Conservation (phyloP, 2,797 vertebrate genomes). For the Taenioides sp. region DNA sequence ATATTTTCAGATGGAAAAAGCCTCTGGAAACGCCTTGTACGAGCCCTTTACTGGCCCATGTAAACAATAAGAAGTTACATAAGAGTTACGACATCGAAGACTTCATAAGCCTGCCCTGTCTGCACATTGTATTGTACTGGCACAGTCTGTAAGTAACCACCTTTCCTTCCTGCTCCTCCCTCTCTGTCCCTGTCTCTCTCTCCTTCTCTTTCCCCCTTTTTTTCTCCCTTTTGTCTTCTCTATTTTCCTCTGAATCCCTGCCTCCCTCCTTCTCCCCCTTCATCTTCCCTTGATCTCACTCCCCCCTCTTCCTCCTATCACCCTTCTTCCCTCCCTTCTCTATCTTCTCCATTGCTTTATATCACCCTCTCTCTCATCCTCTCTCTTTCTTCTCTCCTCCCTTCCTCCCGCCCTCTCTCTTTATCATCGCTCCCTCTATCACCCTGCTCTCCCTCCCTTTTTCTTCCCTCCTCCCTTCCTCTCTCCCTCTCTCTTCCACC, state of each 20-base stretch:
- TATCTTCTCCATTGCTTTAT: too few species aligned
- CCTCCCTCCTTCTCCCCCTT: too few species aligned
- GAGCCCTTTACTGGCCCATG: not conserved
- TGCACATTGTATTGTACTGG: constrained; percentile 8
- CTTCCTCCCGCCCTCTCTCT: too few species aligned
- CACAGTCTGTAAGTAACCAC: constrained; percentile 11
- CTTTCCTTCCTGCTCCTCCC: constrained; percentile 54
- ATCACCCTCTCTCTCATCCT: not conserved
- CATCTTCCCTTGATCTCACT: too few species aligned
- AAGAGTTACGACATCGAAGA: constrained; percentile 32
- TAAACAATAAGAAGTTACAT: constrained; percentile 29
- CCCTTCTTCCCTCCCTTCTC: constrained; percentile 6
- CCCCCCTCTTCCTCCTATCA: not conserved
- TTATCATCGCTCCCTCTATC: too few species aligned
- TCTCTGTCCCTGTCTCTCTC: not conserved
- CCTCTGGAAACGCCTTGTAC: not conserved
- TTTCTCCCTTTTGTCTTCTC: constrained; percentile 24
- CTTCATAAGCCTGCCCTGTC: not conserved
- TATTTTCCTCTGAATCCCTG: not conserved
- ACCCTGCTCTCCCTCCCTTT: not conserved
- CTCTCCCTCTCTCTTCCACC: not conserved
- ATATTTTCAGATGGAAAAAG: not conserved
- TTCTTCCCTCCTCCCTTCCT: not conserved
- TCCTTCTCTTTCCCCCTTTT: not conserved
- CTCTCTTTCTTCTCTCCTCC: not conserved